Base-by-base conservation (phyloP, 2,113 vertebrate species). In the Sula dactylatra region DNA sequence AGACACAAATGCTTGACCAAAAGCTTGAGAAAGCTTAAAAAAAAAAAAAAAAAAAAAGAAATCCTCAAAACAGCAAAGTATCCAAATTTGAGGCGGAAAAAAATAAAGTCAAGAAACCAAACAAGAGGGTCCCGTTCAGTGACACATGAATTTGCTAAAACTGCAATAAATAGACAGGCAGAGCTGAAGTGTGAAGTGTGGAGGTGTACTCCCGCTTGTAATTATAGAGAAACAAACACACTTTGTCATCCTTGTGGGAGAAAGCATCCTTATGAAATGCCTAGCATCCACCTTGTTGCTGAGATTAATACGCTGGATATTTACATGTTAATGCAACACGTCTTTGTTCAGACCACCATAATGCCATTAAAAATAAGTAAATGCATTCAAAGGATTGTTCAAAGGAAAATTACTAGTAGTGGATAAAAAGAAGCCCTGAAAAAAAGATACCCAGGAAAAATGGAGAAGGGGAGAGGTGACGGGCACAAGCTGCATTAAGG, bases 161-260 rank as follows among this genome's bases (percentile, higher is more conserved):
- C 54, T 49, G 94, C 84, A 91, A 76, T 91, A 91, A 95, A 91
- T 84, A 91, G 87, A 59, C 74, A 88, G 47, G 88, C 94, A 88
- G 74, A 88, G 80, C 88, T 52, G 70, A 69, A 95, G 94, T 88
- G 86, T 78, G 90, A 90, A 90, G 79, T 72, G 73, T 62, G 93
- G 86, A 69, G 83, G 90, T 85, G 83, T 84, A 11, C 64, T 88
- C 82, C 78, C 2, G 86, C 78, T 40, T 72, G 64, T 84, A 93
- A 93, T 92, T 87, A 84, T 47, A 94, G 90, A 90, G 90, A 56
- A 90, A 90, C 90, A 93, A 94, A 92, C 78, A 76, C 56, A 62
- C 69, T 88, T 88, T 93, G 94, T 86, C 94, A 95, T 91, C 85
- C 58, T 14, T 7, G 79, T 76, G 79, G 92, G 82, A 83, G 72